phyloP scores from a whole-genome alignment of 2,797 vertebrate genomes.

The Coranthus polyacanthus region DNA sequence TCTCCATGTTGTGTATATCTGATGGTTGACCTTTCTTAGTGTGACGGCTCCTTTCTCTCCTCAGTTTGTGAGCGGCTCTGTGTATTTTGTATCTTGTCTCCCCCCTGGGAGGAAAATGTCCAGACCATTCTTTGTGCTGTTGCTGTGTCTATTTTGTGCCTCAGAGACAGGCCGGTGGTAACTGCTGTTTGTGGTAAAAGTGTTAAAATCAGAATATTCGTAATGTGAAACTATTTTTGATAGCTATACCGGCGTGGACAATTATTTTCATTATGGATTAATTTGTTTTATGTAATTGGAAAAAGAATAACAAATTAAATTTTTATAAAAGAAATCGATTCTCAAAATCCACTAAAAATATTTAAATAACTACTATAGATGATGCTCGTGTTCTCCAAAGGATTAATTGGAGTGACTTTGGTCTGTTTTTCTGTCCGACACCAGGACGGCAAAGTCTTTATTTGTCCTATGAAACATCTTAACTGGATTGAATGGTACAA shows the following conservation, averaged over 20 bases:
- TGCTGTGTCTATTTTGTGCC: slow-evolving; percentile 68
- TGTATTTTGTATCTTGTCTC: slow-evolving; percentile 67
- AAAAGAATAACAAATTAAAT: too few relatives aligned
- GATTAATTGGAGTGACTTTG: too few relatives aligned
- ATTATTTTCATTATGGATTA: neutral
- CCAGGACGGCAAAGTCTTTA: too few relatives aligned
- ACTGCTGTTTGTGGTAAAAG: neutral
- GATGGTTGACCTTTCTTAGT: slow-evolving; percentile 85
- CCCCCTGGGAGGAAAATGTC: slow-evolving; percentile 53
- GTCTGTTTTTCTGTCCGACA: too few relatives aligned
- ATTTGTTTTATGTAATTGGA: neutral
- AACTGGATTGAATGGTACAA: too few relatives aligned
- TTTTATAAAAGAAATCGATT: neutral
- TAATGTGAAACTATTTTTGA: neutral
- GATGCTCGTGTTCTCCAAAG: too few relatives aligned
- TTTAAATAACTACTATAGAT: too few relatives aligned
- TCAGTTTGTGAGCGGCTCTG: slow-evolving; percentile 48
- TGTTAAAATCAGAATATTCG: neutral
- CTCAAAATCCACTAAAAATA: too few relatives aligned
- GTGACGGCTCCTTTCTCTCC: slow-evolving; percentile 84
- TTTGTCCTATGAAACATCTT: too few relatives aligned
- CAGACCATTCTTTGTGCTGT: slow-evolving; percentile 56
- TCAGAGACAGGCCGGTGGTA: neutral
- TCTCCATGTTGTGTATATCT: slow-evolving; percentile 76
- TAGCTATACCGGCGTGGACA: slow-evolving; percentile 1